phyloP scores from a whole-genome alignment of 2,888 invertebrate species.

The Cecidostiba fungosa region DNA sequence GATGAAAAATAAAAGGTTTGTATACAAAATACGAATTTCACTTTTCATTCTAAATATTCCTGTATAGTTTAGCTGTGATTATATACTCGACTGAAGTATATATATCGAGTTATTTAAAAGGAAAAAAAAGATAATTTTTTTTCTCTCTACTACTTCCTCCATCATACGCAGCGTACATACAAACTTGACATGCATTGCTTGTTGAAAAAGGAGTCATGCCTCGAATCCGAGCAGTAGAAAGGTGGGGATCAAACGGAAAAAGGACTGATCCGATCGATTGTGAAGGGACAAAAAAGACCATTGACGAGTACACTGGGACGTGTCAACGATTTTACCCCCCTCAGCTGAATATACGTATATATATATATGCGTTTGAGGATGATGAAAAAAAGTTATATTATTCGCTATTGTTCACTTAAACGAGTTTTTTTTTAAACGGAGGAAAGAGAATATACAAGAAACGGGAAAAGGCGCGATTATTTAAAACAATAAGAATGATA shows the following conservation, averaged over 20 bases:
- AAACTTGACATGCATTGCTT: slow-evolving; percentile 55
- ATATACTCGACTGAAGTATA: neutral
- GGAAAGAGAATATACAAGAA: too few relatives aligned
- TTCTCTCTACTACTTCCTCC: too few relatives aligned
- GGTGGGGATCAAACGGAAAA: slow-evolving; percentile 58
- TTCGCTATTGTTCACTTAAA: slow-evolving; percentile 1
- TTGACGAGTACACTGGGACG: slow-evolving; percentile 53
- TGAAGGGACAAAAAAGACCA: slow-evolving; percentile 67
- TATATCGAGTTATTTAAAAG: neutral
- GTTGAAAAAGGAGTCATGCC: slow-evolving; percentile 54
- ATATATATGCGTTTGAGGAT: neutral
- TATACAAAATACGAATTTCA: neutral
- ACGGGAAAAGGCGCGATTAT: neutral
- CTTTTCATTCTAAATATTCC: neutral
- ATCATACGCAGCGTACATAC: neutral
- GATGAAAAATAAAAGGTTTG: neutral
- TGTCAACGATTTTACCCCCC: slow-evolving; percentile 51
- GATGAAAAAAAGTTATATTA: slow-evolving; percentile 31
- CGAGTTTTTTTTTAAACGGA: neutral
- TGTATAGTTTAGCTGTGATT: too few relatives aligned
- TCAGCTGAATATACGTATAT: slow-evolving; percentile 17
- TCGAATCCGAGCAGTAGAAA: slow-evolving; percentile 36
- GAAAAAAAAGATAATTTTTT: neutral
- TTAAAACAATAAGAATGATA: neutral
- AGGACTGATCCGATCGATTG: slow-evolving; percentile 62